Base-by-base conservation (phyloP, 2,888 invertebrate genomes). In the Parnassius mnemosyne region DNA sequence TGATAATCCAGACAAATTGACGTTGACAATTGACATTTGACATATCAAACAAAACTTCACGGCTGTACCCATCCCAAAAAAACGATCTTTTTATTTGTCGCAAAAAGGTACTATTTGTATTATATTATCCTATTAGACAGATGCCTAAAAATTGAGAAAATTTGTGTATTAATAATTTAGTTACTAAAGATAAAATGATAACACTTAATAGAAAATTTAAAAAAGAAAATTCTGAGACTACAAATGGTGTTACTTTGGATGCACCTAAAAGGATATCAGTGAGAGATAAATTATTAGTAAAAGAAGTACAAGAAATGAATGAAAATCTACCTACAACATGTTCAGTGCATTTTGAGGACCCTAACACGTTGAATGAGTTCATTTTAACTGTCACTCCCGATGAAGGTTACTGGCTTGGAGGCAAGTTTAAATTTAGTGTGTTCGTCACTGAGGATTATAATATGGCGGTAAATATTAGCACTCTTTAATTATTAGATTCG, bases 371-470 rank as follows among this genome's bases (percentile, higher is more conserved):
- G 57, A 95, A 95, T 82, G 95, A 95, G 76, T 97, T 98, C 83
- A 92, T 92, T 51, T 89, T 98, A 68, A 93, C 93, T 55, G 95
- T 98, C 61, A 87, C 93, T 63, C 97, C 97, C 3, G 96, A 96
- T 71, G 97, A 97, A 86, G 98, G 98, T 0, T 95, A 95, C 79
- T 98, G 98, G 97, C 92, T 93, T 75, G 96, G 96, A 61, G 98
- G 98, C 46, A 93, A 93, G 71, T 99, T 98, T 87, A 93, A 93
- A 80, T 99, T 99, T 87, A 94, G 94, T 78, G 93, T 98, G 71
- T 93, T 93, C 77, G 96, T 98, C 64, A 96, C 97, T 34, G 97
- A 98, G 79, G 98, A 98, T 71, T 98, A 98, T 92, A 98, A 98
- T 87, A 98, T 98, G 95, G 96, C 96, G 84, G 98, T 98, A 93